Conservation (phyloP, 2,888 invertebrate species). For the Drosophila barbarae region DNA sequence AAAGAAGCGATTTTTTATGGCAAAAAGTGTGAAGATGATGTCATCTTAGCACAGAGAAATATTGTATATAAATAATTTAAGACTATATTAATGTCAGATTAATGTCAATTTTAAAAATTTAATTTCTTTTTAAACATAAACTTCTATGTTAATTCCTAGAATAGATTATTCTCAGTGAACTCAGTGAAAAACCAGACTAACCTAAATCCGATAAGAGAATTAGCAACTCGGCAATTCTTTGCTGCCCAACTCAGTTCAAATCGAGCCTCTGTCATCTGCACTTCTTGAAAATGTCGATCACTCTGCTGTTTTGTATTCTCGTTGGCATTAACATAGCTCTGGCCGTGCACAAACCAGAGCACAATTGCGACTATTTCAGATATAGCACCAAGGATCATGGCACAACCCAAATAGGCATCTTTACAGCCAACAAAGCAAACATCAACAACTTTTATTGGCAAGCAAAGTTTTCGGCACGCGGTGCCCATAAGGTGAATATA, state of each 20-base stretch:
- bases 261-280: neutral
- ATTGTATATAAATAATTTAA: too few species aligned
- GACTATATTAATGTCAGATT: too few species aligned
- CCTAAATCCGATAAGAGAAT: neutral
- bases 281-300: neutral
- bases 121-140: neutral
- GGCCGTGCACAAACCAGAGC: neutral
- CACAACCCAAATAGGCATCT: neutral
- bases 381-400: neutral
- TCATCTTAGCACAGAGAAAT: neutral
- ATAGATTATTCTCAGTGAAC: neutral
- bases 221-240: neutral
- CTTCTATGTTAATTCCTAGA: neutral
- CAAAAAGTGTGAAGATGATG: too few species aligned
- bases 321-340: neutral
- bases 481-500: neutral
- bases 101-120: too few species aligned
- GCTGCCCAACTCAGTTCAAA: neutral
- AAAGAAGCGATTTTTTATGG: neutral
- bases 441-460: constrained; percentile 7
- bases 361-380: constrained; percentile 3
- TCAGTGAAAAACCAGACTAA: neutral
- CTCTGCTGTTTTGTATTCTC: neutral
- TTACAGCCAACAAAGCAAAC: constrained; percentile 1
- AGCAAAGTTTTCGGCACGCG: constrained; percentile 1